These are phyloP conservation scores for Pollicipes pollicipes DNA, from an alignment of 1,140 invertebrate species.

Conservation along the genomic window DNA sequence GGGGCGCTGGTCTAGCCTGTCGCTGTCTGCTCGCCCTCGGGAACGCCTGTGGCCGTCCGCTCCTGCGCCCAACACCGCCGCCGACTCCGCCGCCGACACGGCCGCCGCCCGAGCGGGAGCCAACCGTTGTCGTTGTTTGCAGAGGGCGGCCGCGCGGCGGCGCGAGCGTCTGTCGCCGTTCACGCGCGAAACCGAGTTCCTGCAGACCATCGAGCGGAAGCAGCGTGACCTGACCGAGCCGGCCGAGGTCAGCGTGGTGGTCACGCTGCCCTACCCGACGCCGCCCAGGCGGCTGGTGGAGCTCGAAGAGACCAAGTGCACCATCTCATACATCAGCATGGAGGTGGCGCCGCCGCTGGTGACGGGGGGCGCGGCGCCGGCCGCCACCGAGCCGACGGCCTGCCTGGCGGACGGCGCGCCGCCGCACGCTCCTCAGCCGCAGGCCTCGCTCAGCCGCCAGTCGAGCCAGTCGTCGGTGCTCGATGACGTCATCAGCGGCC, in stretches of 20 bases:
- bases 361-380: too few species aligned
- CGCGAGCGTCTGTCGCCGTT: too few species aligned
- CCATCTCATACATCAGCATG: neutral
- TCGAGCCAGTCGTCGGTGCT: neutral
- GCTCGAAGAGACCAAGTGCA: neutral
- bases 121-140: neutral
- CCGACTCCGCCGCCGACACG: too few species aligned
- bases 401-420: neutral
- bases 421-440: neutral
- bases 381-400: neutral
- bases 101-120: too few species aligned
- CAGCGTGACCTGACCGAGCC: neutral
- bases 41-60: neutral
- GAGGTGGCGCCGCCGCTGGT: neutral
- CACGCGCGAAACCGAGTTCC: neutral
- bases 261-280: neutral
- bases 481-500: neutral
- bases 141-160: neutral
- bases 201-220: neutral
- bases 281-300: neutral
- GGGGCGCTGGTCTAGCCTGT: too few species aligned
- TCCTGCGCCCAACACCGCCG: too few species aligned
- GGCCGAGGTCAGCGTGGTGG: neutral
- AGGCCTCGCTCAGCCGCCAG: neutral
- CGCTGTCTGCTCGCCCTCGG: too few species aligned